A percentile compares a stretch with the other conserved stretches of the same genome.
Conservation (phyloP, 2,113 vertebrate genomes). For the Atrichornis clamosus region DNA sequence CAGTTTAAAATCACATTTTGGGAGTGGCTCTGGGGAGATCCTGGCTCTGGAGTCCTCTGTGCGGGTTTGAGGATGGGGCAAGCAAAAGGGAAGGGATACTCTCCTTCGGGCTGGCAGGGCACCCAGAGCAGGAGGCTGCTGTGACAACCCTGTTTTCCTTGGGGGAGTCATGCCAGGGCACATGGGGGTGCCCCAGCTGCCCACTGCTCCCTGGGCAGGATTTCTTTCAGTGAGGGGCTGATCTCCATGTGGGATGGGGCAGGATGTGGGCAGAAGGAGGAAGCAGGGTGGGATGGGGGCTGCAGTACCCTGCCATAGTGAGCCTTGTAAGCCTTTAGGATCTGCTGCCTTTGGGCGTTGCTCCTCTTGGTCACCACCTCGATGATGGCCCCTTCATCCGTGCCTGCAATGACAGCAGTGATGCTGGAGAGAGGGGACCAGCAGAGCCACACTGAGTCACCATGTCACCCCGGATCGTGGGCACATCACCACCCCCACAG, state of each 20-base stretch:
- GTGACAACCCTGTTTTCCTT: not conserved
- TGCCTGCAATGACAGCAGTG: slow-evolving; percentile 75
- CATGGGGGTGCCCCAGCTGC: not conserved
- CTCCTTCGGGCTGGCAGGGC: not conserved
- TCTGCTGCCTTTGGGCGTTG: slow-evolving; percentile 91
- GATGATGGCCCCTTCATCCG: slow-evolving; percentile 89
- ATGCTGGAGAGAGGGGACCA: not conserved
- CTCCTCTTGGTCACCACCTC: slow-evolving; percentile 85
- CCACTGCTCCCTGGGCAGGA: not conserved
- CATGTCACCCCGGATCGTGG: fast-evolving
- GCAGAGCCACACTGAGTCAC: not conserved
- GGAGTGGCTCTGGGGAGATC: not conserved
- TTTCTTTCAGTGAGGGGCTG: not conserved
- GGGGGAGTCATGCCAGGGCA: not conserved
- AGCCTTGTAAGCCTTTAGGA: slow-evolving; percentile 90
- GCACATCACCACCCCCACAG: fast-evolving
- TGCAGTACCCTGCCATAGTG: slow-evolving; percentile 86
- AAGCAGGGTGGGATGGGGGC: not conserved
- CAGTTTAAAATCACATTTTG: not conserved
- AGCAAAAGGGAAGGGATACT: fast-evolving
- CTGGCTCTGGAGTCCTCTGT: not conserved
- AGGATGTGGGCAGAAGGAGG: not conserved
- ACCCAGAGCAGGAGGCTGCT: not conserved
- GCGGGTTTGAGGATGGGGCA: fast-evolving
- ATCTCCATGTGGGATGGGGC: fast-evolving